phyloP scores from a whole-genome alignment of 2,888 invertebrate species.

The Rotaria sp. region DNA sequence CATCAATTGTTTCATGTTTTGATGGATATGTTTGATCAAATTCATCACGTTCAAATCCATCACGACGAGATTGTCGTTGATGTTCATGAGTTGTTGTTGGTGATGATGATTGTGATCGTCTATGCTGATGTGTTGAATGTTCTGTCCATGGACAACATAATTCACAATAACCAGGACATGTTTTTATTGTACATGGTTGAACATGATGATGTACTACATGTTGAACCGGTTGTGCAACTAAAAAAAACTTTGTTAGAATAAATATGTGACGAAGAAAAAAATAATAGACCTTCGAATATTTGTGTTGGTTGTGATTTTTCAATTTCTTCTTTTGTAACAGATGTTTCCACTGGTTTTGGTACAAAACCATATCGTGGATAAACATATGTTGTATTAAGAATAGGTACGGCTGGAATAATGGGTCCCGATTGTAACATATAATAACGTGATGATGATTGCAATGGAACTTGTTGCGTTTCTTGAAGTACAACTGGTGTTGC shows the following conservation, averaged over 20 bases:
- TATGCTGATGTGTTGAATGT: neutral
- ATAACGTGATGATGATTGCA: neutral
- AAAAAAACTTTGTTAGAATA: neutral
- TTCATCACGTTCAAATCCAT: slow-evolving; percentile 24
- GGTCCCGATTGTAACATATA: neutral
- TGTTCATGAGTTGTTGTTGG: neutral
- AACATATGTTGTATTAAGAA: neutral
- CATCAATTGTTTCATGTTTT: slow-evolving; percentile 12
- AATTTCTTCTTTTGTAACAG: neutral
- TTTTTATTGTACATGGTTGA: neutral
- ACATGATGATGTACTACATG: neutral
- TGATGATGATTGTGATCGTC: neutral
- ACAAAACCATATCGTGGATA: slow-evolving; percentile 27
- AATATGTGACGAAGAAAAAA: neutral
- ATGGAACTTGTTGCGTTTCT: neutral
- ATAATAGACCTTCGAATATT: neutral
- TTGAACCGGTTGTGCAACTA: neutral
- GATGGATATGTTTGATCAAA: neutral
- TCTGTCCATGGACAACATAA: slow-evolving; percentile 3
- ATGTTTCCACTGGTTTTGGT: slow-evolving; percentile 10
- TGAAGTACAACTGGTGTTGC: neutral
- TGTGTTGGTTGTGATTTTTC: neutral
- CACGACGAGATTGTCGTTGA: neutral
- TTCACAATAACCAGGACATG: slow-evolving; percentile 28
- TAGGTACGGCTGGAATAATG: neutral